These are phyloP conservation scores for Dicyrtoma fusca DNA, from an alignment of 2,888 invertebrate species.

Conservation along the genomic window DNA sequence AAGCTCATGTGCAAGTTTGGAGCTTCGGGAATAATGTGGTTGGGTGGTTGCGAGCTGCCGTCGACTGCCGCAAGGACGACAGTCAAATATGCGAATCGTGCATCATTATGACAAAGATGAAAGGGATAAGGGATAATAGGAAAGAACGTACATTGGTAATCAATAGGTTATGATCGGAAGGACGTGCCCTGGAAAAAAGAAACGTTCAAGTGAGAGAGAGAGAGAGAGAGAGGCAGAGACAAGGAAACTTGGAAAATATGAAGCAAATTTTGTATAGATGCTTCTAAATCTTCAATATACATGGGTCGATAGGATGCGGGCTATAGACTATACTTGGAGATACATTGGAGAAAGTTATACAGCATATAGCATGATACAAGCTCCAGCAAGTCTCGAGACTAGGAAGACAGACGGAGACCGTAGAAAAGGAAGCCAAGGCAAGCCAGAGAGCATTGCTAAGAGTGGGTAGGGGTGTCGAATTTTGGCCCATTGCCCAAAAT, in stretches of 20 bases:
- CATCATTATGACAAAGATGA: neutral
- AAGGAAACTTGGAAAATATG: conserved; percentile 24
- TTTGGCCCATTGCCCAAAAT: conserved; percentile 47
- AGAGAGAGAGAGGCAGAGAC: conserved; percentile 22
- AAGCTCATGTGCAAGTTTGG: too few species aligned
- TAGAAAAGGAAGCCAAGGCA: neutral
- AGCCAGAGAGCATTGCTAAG: neutral
- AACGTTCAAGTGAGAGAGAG: neutral
- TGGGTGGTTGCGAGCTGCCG: too few species aligned
- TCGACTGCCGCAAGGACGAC: too few species aligned
- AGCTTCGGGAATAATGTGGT: too few species aligned
- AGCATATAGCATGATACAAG: neutral
- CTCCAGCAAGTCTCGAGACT: neutral
- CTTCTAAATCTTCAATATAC: neutral
- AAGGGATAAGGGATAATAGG: neutral
- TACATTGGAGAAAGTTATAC: neutral
- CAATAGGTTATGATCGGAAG: conserved; percentile 27
- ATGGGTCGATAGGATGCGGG: conserved; percentile 32
- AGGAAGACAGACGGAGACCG: too few species aligned
- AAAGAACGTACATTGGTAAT: conserved; percentile 16
- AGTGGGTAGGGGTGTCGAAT: conserved; percentile 39
- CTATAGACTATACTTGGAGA: too few species aligned
- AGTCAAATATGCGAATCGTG: too few species aligned
- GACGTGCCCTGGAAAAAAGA: conserved; percentile 3
- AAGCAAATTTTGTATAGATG: conserved; percentile 4